phyloP scores from a whole-genome alignment of 2,797 vertebrate genomes.

The Mallotus villosus region DNA sequence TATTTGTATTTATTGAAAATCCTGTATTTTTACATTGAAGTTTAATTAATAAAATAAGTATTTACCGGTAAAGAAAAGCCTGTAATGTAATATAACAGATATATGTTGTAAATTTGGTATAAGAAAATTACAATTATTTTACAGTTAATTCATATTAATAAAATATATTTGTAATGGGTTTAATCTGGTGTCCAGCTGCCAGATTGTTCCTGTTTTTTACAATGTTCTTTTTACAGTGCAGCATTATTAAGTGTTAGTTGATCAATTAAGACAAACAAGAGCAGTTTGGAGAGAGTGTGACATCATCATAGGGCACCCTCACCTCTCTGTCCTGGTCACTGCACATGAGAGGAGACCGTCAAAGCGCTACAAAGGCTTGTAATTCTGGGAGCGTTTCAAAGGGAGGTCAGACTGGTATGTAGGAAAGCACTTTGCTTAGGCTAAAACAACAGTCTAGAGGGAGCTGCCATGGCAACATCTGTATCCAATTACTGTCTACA shows the following conservation, averaged over 20 bases:
- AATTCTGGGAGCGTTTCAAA: slow-evolving; percentile 86
- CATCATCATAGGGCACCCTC: slow-evolving; percentile 24
- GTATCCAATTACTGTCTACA: slow-evolving; percentile 86
- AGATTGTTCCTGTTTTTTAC: too few relatives aligned
- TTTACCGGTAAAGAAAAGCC: too few relatives aligned
- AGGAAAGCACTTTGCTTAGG: slow-evolving; percentile 80
- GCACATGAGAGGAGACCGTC: slow-evolving; percentile 55
- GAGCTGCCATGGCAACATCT: slow-evolving; percentile 80
- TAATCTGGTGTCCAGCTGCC: too few relatives aligned
- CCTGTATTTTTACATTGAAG: too few relatives aligned
- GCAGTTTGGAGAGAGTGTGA: slow-evolving; percentile 20
- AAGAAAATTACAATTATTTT: too few relatives aligned
- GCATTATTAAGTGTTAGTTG: slow-evolving; percentile 35
- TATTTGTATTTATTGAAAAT: too few relatives aligned
- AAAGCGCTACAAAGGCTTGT: slow-evolving; percentile 81
- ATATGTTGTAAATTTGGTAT: too few relatives aligned
- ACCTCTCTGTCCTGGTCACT: slow-evolving; percentile 44
- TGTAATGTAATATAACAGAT: too few relatives aligned
- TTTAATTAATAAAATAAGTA: too few relatives aligned
- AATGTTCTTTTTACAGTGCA: too few relatives aligned
- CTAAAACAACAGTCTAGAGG: slow-evolving; percentile 86
- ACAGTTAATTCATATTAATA: too few relatives aligned
- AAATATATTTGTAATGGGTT: too few relatives aligned
- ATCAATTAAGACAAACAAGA: slow-evolving; percentile 35
- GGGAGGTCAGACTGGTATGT: slow-evolving; percentile 84